Conservation (phyloP, 2,888 invertebrate genomes). For the Eledone cirrhosa region DNA sequence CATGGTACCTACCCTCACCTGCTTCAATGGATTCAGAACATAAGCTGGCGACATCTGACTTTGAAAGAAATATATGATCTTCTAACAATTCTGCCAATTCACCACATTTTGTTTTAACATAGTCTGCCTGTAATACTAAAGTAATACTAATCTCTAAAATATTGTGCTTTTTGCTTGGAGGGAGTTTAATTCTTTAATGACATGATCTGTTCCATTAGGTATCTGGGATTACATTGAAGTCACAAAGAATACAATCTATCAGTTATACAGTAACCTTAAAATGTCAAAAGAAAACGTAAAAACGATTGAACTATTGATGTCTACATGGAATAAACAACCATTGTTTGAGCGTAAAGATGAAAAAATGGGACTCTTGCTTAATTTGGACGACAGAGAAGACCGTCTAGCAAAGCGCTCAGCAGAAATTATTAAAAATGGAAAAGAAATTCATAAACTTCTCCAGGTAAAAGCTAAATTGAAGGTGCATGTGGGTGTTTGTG, state of each 20-base stretch:
- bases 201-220: slow-evolving; percentile 68
- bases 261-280: slow-evolving; percentile 79
- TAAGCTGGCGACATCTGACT: too few relatives aligned
- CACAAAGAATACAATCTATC: slow-evolving; percentile 79
- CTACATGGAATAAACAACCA: slow-evolving; percentile 81
- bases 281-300: slow-evolving; percentile 85
- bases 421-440: slow-evolving; percentile 78
- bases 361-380: slow-evolving; percentile 81
- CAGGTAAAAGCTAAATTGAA: slow-evolving; percentile 55
- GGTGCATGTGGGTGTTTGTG: too few relatives aligned
- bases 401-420: slow-evolving; percentile 78
- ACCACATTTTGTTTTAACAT: too few relatives aligned
- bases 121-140: too few relatives aligned
- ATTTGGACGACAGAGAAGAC: slow-evolving; percentile 81
- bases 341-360: slow-evolving; percentile 86
- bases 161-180: too few relatives aligned
- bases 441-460: slow-evolving; percentile 77
- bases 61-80: too few relatives aligned
- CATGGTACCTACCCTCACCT: too few relatives aligned
- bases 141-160: too few relatives aligned
- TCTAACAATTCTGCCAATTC: too few relatives aligned
- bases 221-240: slow-evolving; percentile 82
- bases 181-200: too few relatives aligned
- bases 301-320: slow-evolving; percentile 78
- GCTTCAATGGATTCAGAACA: too few relatives aligned